A percentile compares a stretch with the other conserved stretches of the same genome.
Evolutionary conservation across 2,113 vertebrate genomes (phyloP).

Genomic region (Australoheros scitulus): DNA sequence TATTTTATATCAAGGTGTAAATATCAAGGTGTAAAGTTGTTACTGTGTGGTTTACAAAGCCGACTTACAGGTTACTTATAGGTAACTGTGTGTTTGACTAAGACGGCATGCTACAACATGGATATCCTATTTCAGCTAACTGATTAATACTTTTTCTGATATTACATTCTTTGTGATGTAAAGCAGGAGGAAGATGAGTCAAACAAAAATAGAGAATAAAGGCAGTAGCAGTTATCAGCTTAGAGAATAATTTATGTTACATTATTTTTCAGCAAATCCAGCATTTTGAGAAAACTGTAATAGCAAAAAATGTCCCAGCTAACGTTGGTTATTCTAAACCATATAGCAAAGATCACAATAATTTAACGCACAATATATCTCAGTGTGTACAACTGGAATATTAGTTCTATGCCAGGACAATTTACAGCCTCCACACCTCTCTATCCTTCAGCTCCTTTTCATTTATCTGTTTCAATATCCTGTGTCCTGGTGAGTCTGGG

Average conservation of each 20-base stretch:
- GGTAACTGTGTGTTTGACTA: no score
- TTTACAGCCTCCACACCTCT: slow-evolving; percentile 48
- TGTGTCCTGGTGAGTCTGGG: slow-evolving; percentile 68
- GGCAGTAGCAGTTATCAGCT: not conserved
- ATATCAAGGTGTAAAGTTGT: not conserved
- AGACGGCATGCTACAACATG: not conserved
- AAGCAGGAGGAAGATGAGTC: not conserved
- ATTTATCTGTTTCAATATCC: slow-evolving; percentile 79
- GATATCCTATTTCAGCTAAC: not conserved
- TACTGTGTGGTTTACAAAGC: not conserved
- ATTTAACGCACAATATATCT: slow-evolving; percentile 59
- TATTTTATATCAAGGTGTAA: not conserved
- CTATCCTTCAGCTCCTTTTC: slow-evolving; percentile 60
- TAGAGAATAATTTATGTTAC: not conserved
- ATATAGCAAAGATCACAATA: slow-evolving; percentile 50
- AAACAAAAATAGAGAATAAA: not conserved
- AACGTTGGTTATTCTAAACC: slow-evolving; percentile 38
- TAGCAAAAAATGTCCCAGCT: slow-evolving; percentile 33
- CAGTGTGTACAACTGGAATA: slow-evolving; percentile 24
- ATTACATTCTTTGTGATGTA: not conserved
- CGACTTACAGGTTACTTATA: not conserved
- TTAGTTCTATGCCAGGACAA: slow-evolving; percentile 34
- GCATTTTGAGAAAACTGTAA: slow-evolving; percentile 6
- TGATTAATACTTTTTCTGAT: not conserved
- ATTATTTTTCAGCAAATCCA: slow-evolving; percentile 3